phyloP scores from a whole-genome alignment of 2,797 vertebrate species.

The Takifugu rubripes region DNA sequence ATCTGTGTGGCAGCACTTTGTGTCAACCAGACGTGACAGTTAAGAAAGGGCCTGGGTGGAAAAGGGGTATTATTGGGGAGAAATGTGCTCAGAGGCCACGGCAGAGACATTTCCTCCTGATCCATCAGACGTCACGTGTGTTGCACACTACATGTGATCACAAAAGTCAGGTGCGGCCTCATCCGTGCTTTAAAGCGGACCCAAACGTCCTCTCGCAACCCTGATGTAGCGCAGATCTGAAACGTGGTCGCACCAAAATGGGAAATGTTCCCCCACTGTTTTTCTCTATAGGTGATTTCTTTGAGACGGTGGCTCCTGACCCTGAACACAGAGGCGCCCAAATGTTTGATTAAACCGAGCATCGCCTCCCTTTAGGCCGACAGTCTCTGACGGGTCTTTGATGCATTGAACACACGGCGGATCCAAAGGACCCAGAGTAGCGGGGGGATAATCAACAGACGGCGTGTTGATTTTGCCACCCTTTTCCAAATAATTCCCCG shows the following conservation, averaged over 20 bases:
- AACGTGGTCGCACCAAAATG: constrained; percentile 20
- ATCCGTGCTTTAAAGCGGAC: constrained; percentile 13
- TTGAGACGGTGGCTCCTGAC: constrained; percentile 64
- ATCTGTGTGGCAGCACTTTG: constrained; percentile 76
- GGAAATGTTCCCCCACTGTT: constrained; percentile 40
- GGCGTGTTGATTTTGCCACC: constrained; percentile 61
- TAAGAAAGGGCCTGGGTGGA: constrained; percentile 56
- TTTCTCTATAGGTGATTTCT: constrained; percentile 52
- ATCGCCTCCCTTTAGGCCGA: constrained; percentile 48
- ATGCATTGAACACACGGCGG: constrained; percentile 52
- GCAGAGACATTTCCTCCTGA: constrained; percentile 23
- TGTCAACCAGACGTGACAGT: constrained; percentile 74
- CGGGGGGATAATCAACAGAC: constrained; percentile 64
- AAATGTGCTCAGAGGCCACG: constrained; percentile 14
- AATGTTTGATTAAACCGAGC: constrained; percentile 66
- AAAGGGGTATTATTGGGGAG: constrained; percentile 56
- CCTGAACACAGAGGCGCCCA: constrained; percentile 52
- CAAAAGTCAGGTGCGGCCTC: no score
- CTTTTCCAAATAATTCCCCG: constrained; percentile 64
- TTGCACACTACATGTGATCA: constrained; percentile 2
- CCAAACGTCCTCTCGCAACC: constrained; percentile 1
- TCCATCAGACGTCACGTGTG: constrained; percentile 26
- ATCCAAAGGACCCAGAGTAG: constrained; percentile 62
- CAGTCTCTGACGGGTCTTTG: constrained; percentile 44
- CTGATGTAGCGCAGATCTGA: constrained; percentile 32